A percentile compares a stretch with the other conserved stretches of the same genome.
Evolutionary conservation across 2,113 vertebrate species (phyloP).

Genomic region (Nothobranchius kuhntae): DNA sequence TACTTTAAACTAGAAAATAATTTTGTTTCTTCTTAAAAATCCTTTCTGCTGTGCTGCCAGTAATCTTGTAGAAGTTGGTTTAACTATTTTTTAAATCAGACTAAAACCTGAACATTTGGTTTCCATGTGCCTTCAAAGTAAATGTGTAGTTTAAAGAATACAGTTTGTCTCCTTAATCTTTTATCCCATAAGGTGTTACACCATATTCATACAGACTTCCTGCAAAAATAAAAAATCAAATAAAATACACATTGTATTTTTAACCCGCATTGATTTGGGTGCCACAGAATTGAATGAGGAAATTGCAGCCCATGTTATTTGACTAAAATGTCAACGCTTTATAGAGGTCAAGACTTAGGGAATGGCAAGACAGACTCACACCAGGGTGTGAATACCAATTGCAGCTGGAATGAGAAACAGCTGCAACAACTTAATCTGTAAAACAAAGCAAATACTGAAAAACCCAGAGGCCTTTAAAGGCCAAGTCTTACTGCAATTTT

Average conservation of each 20-base stretch:
- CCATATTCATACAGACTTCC: conserved; percentile 4
- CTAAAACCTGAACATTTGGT: not conserved
- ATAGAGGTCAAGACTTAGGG: conserved; percentile 49
- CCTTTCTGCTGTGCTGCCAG: no score
- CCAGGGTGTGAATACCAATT: conserved; percentile 48
- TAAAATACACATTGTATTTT: conserved; percentile 43
- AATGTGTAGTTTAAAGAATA: not conserved
- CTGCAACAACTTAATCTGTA: conserved; percentile 25
- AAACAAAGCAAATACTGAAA: conserved; percentile 28
- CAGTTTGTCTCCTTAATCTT: not conserved
- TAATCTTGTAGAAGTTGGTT: no score
- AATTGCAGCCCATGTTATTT: conserved; percentile 54
- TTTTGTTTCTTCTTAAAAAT: no score
- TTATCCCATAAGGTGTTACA: conserved; percentile 1
- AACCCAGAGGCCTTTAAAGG: no score
- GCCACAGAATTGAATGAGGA: conserved; percentile 48
- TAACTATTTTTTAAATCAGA: not conserved
- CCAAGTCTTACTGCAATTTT: no score
- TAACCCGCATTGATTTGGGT: conserved; percentile 53
- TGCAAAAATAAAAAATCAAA: not conserved
- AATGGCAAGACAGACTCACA: conserved; percentile 21
- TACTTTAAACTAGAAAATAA: no score
- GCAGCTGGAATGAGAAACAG: not conserved
- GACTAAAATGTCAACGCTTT: conserved; percentile 67
- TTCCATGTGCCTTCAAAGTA: not conserved